A percentile compares a stretch with the other conserved stretches of the same genome.
phyloP scores from a whole-genome alignment of 2,797 vertebrate genomes.

The Lindbergichthys nudifrons region DNA sequence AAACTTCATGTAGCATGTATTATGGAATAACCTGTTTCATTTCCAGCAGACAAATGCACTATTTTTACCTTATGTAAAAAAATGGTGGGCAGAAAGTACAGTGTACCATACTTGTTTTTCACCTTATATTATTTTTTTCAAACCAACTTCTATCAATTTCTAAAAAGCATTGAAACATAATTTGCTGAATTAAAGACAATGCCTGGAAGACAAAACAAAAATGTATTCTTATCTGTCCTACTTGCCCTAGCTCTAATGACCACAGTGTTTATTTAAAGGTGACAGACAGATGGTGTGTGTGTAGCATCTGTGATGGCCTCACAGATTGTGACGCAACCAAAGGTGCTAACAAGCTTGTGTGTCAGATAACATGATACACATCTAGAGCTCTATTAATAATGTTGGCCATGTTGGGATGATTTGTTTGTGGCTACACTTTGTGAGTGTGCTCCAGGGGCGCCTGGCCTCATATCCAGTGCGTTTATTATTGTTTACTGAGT shows the following conservation, averaged over 20 bases:
- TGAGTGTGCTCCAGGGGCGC: neutral
- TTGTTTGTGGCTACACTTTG: neutral
- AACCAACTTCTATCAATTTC: constrained; percentile 2
- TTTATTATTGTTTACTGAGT: constrained; percentile 3
- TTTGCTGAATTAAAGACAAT: constrained; percentile 3
- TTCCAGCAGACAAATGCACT: no score
- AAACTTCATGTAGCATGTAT: no score
- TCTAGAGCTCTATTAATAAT: neutral
- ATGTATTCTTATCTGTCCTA: neutral
- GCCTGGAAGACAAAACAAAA: neutral
- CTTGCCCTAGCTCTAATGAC: constrained; percentile 14
- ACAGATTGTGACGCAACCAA: neutral
- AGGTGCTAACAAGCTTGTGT: constrained; percentile 36
- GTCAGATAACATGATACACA: neutral
- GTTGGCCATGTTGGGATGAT: neutral
- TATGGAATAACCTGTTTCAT: no score
- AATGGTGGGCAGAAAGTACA: neutral
- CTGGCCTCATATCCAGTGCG: neutral
- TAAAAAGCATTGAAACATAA: neutral
- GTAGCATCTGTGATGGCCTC: no score
- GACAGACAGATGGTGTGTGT: constrained; percentile 25
- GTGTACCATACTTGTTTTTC: neutral
- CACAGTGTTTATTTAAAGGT: constrained; percentile 3
- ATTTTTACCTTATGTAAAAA: neutral
- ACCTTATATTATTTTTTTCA: neutral